These are phyloP conservation scores for Uria aalge DNA, from an alignment of 2,113 vertebrate genomes.

Conservation along the genomic window DNA sequence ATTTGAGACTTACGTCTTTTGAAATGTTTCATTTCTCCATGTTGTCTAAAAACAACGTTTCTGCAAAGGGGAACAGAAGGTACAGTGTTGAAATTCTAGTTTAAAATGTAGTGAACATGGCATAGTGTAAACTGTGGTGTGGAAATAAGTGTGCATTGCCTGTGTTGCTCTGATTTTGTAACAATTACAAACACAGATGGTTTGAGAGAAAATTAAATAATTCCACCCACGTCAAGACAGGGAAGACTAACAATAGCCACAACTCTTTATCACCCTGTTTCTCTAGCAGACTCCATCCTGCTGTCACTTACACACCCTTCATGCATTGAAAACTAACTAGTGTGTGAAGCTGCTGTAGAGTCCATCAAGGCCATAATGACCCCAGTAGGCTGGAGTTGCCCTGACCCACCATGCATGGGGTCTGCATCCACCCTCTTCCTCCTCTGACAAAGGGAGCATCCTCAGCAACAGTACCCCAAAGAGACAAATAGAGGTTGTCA, in stretches of 20 bases:
- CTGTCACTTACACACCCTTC: not conserved
- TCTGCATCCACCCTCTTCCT: not conserved
- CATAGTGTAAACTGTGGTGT: not conserved
- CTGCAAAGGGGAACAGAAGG: not conserved
- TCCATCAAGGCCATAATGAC: not conserved
- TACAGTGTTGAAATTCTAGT: not conserved
- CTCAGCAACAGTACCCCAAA: not conserved
- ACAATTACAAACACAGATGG: not conserved
- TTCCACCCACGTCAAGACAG: not conserved
- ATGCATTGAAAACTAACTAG: not conserved
- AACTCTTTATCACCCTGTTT: not conserved
- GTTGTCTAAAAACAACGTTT: not conserved
- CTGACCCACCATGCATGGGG: rapidly evolving
- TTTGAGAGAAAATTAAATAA: not conserved
- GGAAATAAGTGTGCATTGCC: not conserved
- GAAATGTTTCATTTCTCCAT: not conserved
- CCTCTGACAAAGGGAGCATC: not conserved
- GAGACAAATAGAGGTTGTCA: not conserved
- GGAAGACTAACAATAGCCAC: constrained; percentile 4
- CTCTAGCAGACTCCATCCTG: not conserved
- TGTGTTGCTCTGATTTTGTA: not conserved
- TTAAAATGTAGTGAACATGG: not conserved
- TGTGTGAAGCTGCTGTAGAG: not conserved
- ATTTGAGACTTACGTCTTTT: not conserved
- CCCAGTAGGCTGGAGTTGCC: not conserved